Conservation (phyloP, 2,113 vertebrate species). For the Pristiophorus japonicus region DNA sequence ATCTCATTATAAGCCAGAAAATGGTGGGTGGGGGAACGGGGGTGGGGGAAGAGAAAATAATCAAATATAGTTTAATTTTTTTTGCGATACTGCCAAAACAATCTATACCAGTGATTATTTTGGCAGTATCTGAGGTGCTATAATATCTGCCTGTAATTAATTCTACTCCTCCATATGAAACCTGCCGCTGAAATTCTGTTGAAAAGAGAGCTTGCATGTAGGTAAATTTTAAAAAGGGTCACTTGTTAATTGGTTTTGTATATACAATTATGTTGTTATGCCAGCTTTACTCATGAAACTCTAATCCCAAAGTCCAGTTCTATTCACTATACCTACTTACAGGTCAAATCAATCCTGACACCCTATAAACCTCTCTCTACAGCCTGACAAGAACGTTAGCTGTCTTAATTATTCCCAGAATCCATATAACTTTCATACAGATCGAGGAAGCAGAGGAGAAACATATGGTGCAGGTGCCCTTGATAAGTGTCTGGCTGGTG, state of each 20-base stretch:
- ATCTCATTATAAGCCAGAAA: background rate
- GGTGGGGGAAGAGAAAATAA: background rate
- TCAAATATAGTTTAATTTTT: too few relatives aligned
- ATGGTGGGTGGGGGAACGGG: background rate
- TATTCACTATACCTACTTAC: background rate
- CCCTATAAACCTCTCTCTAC: background rate
- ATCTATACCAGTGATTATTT: slow-evolving; percentile 21
- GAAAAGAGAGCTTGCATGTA: background rate
- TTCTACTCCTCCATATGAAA: background rate
- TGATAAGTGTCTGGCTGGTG: slow-evolving; percentile 6
- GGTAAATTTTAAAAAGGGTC: background rate
- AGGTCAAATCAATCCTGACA: background rate
- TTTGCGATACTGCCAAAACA: background rate
- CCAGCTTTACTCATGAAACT: background rate
- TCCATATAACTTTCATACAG: background rate
- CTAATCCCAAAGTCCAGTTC: background rate
- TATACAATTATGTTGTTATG: background rate
- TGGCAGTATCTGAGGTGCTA: background rate
- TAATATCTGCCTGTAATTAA: background rate
- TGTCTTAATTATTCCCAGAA: slow-evolving; percentile 22
- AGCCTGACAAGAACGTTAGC: background rate
- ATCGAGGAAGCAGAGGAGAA: background rate
- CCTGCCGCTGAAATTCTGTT: background rate
- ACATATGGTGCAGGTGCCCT: slow-evolving; percentile 11
- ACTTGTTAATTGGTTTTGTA: background rate